Evolutionary conservation across 2,113 vertebrate species (phyloP).

Genomic region (Halichoeres trimaculatus): DNA sequence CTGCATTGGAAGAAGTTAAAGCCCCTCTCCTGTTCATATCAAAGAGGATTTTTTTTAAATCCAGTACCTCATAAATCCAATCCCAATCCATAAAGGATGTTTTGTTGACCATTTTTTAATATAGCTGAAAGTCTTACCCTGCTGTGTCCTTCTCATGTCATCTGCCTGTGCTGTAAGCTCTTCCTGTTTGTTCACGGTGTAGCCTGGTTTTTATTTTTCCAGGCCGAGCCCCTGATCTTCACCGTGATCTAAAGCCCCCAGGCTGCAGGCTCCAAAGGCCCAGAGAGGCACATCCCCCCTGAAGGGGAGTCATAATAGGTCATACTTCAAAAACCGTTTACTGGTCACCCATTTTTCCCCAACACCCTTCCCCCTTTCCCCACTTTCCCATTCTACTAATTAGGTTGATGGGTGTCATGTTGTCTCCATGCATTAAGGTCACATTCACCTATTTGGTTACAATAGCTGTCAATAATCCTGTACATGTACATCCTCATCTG

Average conservation of each 20-base stretch:
- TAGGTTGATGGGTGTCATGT: constrained; percentile 68
- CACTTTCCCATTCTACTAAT: constrained; percentile 46
- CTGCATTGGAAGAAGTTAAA: background rate
- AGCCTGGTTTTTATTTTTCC: constrained; percentile 11
- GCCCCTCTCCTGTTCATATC: background rate
- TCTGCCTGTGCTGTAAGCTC: background rate
- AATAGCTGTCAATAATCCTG: constrained; percentile 11
- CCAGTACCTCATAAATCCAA: background rate
- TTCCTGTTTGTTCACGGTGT: background rate
- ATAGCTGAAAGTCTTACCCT: background rate
- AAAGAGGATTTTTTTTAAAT: background rate
- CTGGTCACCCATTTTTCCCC: constrained; percentile 15
- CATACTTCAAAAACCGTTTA: constrained; percentile 29
- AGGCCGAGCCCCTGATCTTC: constrained; percentile 4
- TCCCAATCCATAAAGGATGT: background rate
- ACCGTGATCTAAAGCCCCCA: constrained; percentile 1
- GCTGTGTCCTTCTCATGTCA: constrained; percentile 5
- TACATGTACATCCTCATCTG: background rate
- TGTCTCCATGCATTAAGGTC: constrained; percentile 61
- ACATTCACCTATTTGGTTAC: constrained; percentile 21
- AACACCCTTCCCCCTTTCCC: background rate
- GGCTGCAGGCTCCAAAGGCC: constrained; percentile 43
- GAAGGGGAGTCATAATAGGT: constrained; percentile 34
- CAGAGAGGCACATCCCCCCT: constrained; percentile 29
- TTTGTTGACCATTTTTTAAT: background rate